These are phyloP conservation scores for Callipepla squamata DNA, from an alignment of 2,113 vertebrate genomes.

Conservation along the genomic window DNA sequence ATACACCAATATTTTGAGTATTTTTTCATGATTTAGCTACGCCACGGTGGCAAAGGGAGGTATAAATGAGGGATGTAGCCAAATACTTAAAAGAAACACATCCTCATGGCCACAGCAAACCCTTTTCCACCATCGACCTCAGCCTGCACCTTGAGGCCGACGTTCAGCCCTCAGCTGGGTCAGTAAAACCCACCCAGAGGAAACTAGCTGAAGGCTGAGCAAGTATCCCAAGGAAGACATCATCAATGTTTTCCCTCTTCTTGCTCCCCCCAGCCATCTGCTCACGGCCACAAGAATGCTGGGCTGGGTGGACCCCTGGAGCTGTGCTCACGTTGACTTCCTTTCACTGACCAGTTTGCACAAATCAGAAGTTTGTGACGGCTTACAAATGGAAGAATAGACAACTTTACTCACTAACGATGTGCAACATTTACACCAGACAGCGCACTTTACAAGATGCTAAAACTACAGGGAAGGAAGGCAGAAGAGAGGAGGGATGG, in stretches of 20 bases:
- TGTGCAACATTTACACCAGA: background rate
- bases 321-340: background rate
- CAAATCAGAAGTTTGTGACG: background rate
- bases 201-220: background rate
- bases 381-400: rapidly evolving
- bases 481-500: background rate
- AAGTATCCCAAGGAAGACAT: background rate
- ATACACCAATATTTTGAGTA: background rate
- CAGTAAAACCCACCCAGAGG: background rate
- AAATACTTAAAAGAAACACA: background rate
- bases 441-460: background rate
- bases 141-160: background rate
- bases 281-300: background rate
- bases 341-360: background rate
- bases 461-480: background rate
- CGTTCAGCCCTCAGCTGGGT: background rate
- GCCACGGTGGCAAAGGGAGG: background rate
- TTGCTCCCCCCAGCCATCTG: background rate
- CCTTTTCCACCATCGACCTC: background rate
- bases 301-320: background rate
- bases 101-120: background rate
- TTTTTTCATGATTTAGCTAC: background rate
- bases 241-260: background rate
- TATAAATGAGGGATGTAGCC: background rate
- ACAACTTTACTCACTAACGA: background rate